Base-by-base conservation (phyloP, 2,888 invertebrate genomes). In the Pristionchus fissidentatus region DNA sequence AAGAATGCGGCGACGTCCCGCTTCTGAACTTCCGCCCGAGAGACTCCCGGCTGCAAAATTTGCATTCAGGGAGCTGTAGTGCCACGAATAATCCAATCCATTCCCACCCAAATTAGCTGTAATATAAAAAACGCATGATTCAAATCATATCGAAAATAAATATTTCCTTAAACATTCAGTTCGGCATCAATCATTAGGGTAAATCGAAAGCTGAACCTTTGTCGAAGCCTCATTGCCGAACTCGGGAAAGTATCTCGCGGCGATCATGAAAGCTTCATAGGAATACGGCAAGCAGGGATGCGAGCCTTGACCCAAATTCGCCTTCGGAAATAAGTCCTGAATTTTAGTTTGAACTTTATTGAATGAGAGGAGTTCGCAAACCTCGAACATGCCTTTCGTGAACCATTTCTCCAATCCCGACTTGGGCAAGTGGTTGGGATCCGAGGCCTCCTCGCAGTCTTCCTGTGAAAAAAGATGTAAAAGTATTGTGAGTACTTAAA, bases 1-100 rank as follows among this genome's bases (percentile, higher is more conserved):
- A 92, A 92, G 82, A 92, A 92, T 10, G 91, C 90, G 8, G 92
- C 90, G 13, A 92, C 86, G 82, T 92, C 92, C 13, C 91, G 60
- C 22, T 88, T 85, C 41, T 87, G 85, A 78, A 86, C 87, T 41
- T 88, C 87, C 26, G 35, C 77, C 5, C 78, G 41, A 19, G 80
- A 46, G 41, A 19, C n/a, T 0, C 49, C 46, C 1, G 43, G 41
- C 80, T 81, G 80, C 29, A 62, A 29, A 0, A 19, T 49, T 10
- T 15, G 10, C 19, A 49, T 49, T 49, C 49, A n/a, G n/a, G n/a
- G n/a, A 22, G 60, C 8, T 49, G 13, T 19, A 19, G 10, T 49
- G 49, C 49, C 49, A 49, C n/a, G n/a, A n/a, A n/a, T n/a, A n/a
- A n/a, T n/a, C n/a, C n/a, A n/a, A n/a, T n/a, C n/a, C n/a, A n/a